Conservation (phyloP, 2,113 vertebrate genomes). For the Cyphomyrus plagiostoma region DNA sequence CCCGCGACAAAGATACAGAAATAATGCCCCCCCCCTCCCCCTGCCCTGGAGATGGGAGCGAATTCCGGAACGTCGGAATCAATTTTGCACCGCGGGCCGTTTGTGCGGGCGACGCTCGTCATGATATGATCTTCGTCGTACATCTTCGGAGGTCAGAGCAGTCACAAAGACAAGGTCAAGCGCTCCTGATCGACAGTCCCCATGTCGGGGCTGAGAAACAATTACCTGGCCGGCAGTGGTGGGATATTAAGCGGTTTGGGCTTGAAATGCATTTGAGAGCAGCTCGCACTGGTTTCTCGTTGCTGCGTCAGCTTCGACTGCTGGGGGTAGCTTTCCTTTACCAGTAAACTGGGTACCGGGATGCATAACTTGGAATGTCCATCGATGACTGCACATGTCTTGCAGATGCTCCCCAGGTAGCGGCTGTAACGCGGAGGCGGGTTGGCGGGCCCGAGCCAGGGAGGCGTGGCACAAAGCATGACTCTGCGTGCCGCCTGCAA, state of each 20-base stretch:
- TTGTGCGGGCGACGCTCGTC: conserved; percentile 40
- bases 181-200: conserved; percentile 39
- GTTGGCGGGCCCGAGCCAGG: not conserved
- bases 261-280: conserved; percentile 31
- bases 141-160: conserved; percentile 43
- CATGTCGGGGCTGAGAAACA: conserved; percentile 31
- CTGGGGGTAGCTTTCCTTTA: not conserved
- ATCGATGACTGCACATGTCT: conserved; percentile 21
- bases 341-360: not conserved
- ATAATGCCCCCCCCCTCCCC: conserved; percentile 8
- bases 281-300: not conserved
- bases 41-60: conserved; percentile 29
- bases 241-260: conserved; percentile 34
- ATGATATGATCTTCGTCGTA: conserved; percentile 46
- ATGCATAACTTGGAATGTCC: conserved; percentile 15
- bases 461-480: not conserved
- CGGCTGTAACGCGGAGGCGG: not conserved
- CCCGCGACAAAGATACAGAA: conserved; percentile 30
- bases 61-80: conserved; percentile 40
- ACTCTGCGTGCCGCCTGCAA: conserved; percentile 15
- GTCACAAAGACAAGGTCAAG: conserved; percentile 45
- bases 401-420: conserved; percentile 20
- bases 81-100: conserved; percentile 36
- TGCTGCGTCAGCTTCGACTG: conserved; percentile 7
- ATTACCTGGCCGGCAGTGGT: conserved; percentile 35